Conservation (phyloP, 2,113 vertebrate species). For the Todiramphus chloris region DNA sequence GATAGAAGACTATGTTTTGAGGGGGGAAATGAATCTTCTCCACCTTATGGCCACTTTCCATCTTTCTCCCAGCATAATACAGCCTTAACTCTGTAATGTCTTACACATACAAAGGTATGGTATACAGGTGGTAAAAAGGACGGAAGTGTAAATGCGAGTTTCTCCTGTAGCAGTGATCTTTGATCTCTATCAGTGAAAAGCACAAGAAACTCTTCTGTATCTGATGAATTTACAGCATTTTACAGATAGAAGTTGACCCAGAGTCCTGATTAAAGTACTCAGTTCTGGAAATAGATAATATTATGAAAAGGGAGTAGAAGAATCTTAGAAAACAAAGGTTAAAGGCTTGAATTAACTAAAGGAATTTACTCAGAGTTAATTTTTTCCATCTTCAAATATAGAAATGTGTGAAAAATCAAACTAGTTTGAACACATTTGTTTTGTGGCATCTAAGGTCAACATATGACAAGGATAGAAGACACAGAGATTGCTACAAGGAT, state of each 20-base stretch:
- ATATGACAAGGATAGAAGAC: neutral
- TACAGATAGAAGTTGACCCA: neutral
- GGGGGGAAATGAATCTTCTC: neutral
- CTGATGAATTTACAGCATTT: neutral
- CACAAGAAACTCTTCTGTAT: neutral
- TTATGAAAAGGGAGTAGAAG: neutral
- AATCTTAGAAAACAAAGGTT: neutral
- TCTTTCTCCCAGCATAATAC: neutral
- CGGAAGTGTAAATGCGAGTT: neutral
- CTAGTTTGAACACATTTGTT: neutral
- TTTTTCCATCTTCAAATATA: neutral
- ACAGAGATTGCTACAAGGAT: neutral
- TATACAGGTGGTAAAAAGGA: neutral
- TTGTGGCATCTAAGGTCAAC: neutral
- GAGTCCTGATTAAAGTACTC: neutral
- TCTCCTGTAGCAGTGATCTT: neutral
- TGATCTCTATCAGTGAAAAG: neutral
- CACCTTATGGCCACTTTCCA: neutral
- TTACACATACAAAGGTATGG: neutral
- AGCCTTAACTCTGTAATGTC: neutral
- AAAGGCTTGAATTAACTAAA: neutral
- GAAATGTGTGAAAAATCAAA: neutral
- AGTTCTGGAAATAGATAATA: neutral
- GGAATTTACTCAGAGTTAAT: neutral
- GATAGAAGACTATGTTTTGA: neutral